Base-by-base conservation (phyloP, 2,797 vertebrate genomes). In the Myotis pilosus region DNA sequence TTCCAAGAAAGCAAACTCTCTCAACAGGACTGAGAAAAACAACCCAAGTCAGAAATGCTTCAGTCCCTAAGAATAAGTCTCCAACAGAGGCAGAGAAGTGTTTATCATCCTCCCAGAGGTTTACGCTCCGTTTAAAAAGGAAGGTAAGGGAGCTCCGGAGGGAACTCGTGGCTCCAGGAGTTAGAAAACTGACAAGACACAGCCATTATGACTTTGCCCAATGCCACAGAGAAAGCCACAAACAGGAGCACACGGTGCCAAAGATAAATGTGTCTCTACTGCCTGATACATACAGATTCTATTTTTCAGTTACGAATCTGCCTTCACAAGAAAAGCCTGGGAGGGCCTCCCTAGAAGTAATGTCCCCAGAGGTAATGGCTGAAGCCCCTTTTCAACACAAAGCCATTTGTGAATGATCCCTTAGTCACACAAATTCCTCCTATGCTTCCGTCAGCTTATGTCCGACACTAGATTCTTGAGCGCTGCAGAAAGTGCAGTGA, bases 231-330 rank as follows among this genome's bases (percentile, higher is more conserved):
- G 94, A 94, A 92, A 80, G 76, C 41, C 57, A 87, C n/a, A 94
- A 81, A 87, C 41, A 44, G 55, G 57, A 91, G 53, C 55, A 80
- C 7, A 25, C 68, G 62, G 30, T 91, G 92, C 95, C 82, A 93
- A 84, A 93, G 71, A 93, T 83, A 89, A 91, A 81, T 72, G 71
- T 49, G 75, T 92, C 49, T 89, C 81, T 30, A 25, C 55, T 49
- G 23, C 88, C 53, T 60, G 33, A 85, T 20, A 64, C n/a, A 95
- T 90, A 95, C 66, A 92, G 92, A 91, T 91, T 19, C 55, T 66
- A 81, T 68, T 97, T 95, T 96, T 88, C 78, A 92, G 78, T 47
- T 88, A 95, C 86, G 87, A 90, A 91, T 95, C 82, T 92, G 87
- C 62, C 62, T 87, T 92, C 78, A 94, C 83, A 96, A 81, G 69